Base-by-base conservation (phyloP, 2,113 vertebrate genomes). In the Tetrax tetrax region DNA sequence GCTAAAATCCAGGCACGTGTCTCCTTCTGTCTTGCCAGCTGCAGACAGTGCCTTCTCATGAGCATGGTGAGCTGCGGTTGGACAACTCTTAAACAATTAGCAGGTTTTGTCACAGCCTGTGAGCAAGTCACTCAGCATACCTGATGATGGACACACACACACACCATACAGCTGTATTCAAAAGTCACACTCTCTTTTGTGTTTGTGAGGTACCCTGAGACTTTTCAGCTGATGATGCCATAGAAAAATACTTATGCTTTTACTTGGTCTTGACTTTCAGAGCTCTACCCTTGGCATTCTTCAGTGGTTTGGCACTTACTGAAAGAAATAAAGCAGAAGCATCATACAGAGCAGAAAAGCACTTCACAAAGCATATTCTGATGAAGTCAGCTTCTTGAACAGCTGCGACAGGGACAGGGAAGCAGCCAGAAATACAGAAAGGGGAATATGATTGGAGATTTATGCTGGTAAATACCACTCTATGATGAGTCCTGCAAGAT, bases 301-400 rank as follows among this genome's bases (percentile, higher is more conserved):
- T 94, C 66, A 94, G 53, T 84, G 78, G 23, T 92, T 92, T 96
- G 96, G 76, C 90, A 61, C 71, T 94, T 90, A 70, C 60, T 89
- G 77, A 90, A 95, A 90, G 69, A 54, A 94, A 81, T 76, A 75
- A 94, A 84, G 86, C 24, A 89, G 88, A 89, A 97, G 48, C 82
- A 63, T 86, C 16, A 4, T 79, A 54, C 50, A 90, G 77, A 93
- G 87, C 35, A 95, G 90, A 96, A 94, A 83, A 90, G 64, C 77
- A 76, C 83, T 95, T 96, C 50, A 82, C 45, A 91, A 87, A 79
- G 83, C 66, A 31, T 76, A 82, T 93, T 96, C 86, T 95, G 95
- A 90, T 94, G 92, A 95, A 89, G 63, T 95, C 94, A 96, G 81
- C 80, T 95, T 47, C 81, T 93, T 79, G 69, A 93, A 80, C 92